These are phyloP conservation scores for Urocolius indicus DNA, from an alignment of 2,113 vertebrate genomes.

Conservation along the genomic window DNA sequence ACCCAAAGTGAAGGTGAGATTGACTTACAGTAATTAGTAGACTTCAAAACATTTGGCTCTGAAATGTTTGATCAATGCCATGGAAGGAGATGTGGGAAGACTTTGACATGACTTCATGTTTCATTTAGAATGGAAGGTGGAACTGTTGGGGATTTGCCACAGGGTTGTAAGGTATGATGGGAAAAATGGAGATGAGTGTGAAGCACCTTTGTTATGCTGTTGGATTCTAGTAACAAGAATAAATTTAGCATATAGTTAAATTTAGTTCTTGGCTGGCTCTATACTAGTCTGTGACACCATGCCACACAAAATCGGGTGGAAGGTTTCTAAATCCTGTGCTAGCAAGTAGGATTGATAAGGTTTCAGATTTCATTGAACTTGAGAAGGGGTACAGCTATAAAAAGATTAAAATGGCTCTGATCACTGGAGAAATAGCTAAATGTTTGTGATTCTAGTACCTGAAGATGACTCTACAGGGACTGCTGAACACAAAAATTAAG, in stretches of 20 bases:
- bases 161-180: background rate
- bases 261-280: background rate
- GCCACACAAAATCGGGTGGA: background rate
- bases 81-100: background rate
- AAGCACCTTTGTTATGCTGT: background rate
- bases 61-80: background rate
- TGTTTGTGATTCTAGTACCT: background rate
- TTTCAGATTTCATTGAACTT: background rate
- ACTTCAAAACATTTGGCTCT: conserved; percentile 9
- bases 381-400: background rate
- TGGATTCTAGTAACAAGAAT: background rate
- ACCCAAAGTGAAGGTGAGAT: background rate
- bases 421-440: background rate
- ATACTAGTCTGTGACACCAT: background rate
- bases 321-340: background rate
- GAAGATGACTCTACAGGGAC: background rate
- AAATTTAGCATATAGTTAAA: conserved; percentile 34
- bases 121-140: background rate
- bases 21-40: background rate
- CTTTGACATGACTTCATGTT: background rate
- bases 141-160: background rate
- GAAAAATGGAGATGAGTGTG: conserved; percentile 19
- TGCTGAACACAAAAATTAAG: background rate
- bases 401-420: background rate
- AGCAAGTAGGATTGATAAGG: background rate